A percentile compares a stretch with the other conserved stretches of the same genome.
Conservation (phyloP, 2,888 invertebrate genomes). For the Acleris holmiana region DNA sequence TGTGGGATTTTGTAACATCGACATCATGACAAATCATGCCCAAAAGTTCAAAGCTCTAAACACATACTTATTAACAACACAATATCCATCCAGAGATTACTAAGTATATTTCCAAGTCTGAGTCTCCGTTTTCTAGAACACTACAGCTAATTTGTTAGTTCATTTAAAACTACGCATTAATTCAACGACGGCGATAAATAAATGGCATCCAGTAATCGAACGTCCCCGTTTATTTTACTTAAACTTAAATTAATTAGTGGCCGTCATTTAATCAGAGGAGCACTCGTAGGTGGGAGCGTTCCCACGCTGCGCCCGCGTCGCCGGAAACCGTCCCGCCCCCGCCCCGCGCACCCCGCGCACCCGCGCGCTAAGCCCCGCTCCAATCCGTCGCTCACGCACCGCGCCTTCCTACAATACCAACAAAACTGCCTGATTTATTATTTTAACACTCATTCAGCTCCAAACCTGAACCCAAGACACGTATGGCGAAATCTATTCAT, state of each 20-base stretch:
- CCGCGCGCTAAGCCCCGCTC: constrained; percentile 70
- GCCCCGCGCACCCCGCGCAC: constrained; percentile 57
- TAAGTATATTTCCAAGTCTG: no score
- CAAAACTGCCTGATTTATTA: constrained; percentile 56
- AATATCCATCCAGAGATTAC: no score
- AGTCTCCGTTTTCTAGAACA: no score
- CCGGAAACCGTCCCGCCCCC: constrained; percentile 68
- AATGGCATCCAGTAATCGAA: constrained; percentile 39
- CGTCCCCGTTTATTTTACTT: constrained; percentile 66
- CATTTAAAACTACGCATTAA: background rate
- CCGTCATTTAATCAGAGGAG: constrained; percentile 75
- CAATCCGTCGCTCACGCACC: constrained; percentile 75
- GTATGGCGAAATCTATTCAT: constrained; percentile 72
- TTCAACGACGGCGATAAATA: background rate
- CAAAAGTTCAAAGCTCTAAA: no score
- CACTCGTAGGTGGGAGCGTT: constrained; percentile 76
- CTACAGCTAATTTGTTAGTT: background rate
- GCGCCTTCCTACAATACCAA: constrained; percentile 59
- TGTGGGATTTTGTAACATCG: no score
- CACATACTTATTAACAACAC: no score
- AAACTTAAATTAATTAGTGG: constrained; percentile 80
- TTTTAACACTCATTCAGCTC: constrained; percentile 62
- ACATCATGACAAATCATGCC: no score
- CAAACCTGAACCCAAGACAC: constrained; percentile 68
- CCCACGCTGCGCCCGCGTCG: constrained; percentile 80